Base-by-base conservation (phyloP, 1,140 invertebrate genomes). In the Spodoptera litura region DNA sequence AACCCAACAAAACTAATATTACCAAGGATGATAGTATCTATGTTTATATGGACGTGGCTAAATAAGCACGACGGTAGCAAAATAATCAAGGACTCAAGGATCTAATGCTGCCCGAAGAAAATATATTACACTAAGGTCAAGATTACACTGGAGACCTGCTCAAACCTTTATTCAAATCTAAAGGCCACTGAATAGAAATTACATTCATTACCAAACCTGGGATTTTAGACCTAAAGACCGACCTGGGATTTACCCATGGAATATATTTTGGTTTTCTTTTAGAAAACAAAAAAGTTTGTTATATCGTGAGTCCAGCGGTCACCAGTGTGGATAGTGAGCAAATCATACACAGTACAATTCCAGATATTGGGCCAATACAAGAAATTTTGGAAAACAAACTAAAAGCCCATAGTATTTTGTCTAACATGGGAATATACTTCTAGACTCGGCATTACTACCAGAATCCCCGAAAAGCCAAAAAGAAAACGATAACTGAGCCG, bases 121-220 rank as follows among this genome's bases (percentile, higher is more conserved):
- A 62, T 62, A 38, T 38, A 62, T 62, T 12, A 38, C 27, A 27
- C n/a, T 62, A 27, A 58, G 3, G 56, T 58, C 56, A 58, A 27
- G 56, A 58, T 58, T 58, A 58, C 56, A 58, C 6, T 8, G 25
- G 9, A 27, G 56, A 58, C 56, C 2, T 58, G 56, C 27, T 58
- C 20, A 58, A 25, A 58, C 56, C 56, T 58, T 58, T 59, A 59
- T 59, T 31, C 27, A 59, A 12, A 59, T 31, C 6, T 59, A 59
- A 59, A 27, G 58, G 58, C 10, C 13, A 31, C 11, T 31, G 58
- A 59, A 59, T 59, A 59, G 58, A 13, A 59, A 59, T 59, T 31
- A 27, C 27, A 31, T 59, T 31, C 11, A 59, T 59, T 59, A 31
- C 58, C 13, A 31, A 31, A 59, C 58, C 58, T 59, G 11, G 27